Base-by-base conservation (phyloP, 2,888 invertebrate species). In the Philhelius pedissequus region DNA sequence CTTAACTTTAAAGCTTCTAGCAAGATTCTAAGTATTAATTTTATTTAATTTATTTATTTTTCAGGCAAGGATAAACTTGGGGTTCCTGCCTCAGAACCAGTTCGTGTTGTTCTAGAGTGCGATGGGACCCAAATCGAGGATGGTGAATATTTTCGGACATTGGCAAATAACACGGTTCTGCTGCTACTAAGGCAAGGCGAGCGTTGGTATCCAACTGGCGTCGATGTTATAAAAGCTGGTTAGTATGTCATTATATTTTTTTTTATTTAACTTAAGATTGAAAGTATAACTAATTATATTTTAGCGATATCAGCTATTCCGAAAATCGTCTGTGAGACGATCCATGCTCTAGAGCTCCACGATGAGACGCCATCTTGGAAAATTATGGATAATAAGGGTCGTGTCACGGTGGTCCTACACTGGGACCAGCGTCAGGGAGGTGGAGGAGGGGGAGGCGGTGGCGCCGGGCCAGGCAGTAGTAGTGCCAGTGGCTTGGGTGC, bases 311-410 rank as follows among this genome's bases (percentile, higher is more conserved):
- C 97, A 92, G 97, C 97, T 90, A 97, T 98, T 90, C 98, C 98
- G 89, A 96, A 96, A 93, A 98, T 98, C 94, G 97, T 98, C 92
- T 98, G 97, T 94, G 98, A 98, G 94, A 97, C 98, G 91, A 97
- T 98, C 92, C 96, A 97, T 94, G 97, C 97, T 88, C 93, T 98
- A 94, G 97, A 97, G 93, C 94, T 98, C 92, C 97, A 97, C 94
- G 97, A 97, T 96, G 97, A 97, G 93, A 97, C 97, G 92, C 97
- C 98, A 91, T 97, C 97, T 93, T 98, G 98, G 98, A 98, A 98
- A 93, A 97, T 98, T 94, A 97, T 97, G 97, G 98, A 98, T 95
- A 97, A 97, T 94, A 97, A 97, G 94, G 98, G 97, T 92, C 96
- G 97, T 92, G 97, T 98, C 93, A 98, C 98, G 90, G 97, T 98